A percentile compares a stretch with the other conserved stretches of the same genome.
Conservation (phyloP, 1,140 invertebrate genomes). For the Sminthurinus signatus region DNA sequence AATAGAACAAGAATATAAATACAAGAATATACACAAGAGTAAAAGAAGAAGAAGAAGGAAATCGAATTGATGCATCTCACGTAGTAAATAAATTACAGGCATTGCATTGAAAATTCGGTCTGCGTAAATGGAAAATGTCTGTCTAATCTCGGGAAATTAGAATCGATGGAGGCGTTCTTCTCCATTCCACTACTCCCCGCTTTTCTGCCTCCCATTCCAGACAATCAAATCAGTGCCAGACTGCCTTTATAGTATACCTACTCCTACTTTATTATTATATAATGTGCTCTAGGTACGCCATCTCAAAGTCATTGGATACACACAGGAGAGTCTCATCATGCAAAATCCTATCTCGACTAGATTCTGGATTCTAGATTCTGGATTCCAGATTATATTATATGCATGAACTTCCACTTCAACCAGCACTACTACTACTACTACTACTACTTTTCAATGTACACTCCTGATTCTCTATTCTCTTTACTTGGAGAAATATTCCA, state of each 20-base stretch:
- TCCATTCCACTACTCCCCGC: constrained; percentile 11
- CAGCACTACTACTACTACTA: too few relatives aligned
- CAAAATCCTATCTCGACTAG: constrained; percentile 11
- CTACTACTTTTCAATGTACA: too few relatives aligned
- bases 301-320: neutral
- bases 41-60: neutral
- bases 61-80: constrained; percentile 12
- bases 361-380: too few relatives aligned
- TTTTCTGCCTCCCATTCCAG: constrained; percentile 21
- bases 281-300: constrained; percentile 4
- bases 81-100: constrained; percentile 20
- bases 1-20: too few relatives aligned
- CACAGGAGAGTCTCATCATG: constrained; percentile 1
- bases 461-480: too few relatives aligned
- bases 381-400: neutral
- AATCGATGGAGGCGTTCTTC: constrained; percentile 29
- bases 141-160: constrained; percentile 35
- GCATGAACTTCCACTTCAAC: too few relatives aligned
- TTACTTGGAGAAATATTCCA: too few relatives aligned
- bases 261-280: constrained; percentile 17
- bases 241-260: constrained; percentile 28
- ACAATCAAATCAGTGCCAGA: constrained; percentile 35
- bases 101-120: constrained; percentile 11
- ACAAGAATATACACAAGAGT: too few relatives aligned
- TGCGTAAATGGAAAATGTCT: constrained; percentile 30